These are phyloP conservation scores for Shinisaurus crocodilurus DNA, from an alignment of 2,113 vertebrate genomes.

Conservation along the genomic window DNA sequence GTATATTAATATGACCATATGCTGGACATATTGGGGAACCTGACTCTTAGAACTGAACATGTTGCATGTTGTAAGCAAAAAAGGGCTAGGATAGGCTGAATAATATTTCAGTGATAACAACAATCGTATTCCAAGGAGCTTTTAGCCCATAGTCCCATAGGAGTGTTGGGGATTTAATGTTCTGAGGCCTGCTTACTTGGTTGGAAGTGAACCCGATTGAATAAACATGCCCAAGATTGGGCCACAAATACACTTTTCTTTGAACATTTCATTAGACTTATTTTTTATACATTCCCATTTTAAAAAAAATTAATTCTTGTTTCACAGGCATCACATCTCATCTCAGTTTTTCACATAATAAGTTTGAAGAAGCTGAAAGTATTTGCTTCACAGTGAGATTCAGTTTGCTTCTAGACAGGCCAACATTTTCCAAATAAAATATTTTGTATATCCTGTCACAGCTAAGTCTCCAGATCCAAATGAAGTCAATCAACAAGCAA, in stretches of 20 bases:
- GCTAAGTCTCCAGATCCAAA: neutral
- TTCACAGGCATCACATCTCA: neutral
- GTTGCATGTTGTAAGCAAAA: neutral
- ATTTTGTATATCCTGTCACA: neutral
- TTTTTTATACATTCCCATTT: neutral
- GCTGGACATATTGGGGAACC: neutral
- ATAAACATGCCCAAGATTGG: neutral
- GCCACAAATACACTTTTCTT: neutral
- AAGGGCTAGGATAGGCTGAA: neutral
- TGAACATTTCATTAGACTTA: neutral
- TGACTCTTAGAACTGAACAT: neutral
- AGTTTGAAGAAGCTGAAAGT: neutral
- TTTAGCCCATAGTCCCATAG: neutral
- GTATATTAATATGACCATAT: neutral
- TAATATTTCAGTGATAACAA: too few relatives aligned
- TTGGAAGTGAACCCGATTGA: neutral
- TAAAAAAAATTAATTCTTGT: neutral
- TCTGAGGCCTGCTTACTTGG: neutral
- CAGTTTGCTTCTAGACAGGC: neutral
- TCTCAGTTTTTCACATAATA: neutral
- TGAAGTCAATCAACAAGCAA: slow-evolving; percentile 23
- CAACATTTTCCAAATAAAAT: slow-evolving; percentile 9
- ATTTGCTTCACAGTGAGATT: neutral
- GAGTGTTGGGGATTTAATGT: neutral
- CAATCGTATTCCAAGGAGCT: neutral